phyloP scores from a whole-genome alignment of 1,140 invertebrate genomes.

The Acromyrmex echinatior region DNA sequence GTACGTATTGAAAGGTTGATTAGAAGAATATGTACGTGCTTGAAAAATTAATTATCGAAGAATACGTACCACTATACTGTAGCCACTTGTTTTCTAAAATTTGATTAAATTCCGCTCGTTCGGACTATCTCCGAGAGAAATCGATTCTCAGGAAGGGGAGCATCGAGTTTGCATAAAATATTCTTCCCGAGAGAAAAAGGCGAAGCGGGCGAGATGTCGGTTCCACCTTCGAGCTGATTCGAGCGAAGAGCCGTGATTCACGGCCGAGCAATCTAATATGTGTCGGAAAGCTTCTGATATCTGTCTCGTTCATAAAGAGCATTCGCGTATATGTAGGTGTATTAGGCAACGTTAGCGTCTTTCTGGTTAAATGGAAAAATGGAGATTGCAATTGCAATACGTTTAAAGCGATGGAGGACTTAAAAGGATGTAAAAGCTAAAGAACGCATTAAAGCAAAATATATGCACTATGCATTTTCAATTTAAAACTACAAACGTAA shows the following conservation, averaged over 20 bases:
- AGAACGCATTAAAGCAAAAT: neutral
- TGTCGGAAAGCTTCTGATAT: conserved; percentile 59
- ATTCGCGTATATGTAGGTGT: conserved; percentile 7
- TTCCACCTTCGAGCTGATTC: conserved; percentile 65
- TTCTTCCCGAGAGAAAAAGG: conserved; percentile 70
- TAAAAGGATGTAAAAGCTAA: conserved; percentile 16
- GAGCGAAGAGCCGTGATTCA: conserved; percentile 67
- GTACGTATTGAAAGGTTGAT: conserved; percentile 7
- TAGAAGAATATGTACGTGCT: neutral
- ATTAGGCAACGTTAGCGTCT: conserved; percentile 46
- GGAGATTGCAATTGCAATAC: conserved; percentile 43
- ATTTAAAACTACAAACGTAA: neutral
- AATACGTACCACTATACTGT: neutral
- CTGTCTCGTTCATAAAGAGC: conserved; percentile 31
- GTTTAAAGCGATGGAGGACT: conserved; percentile 4
- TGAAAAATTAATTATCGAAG: conserved; percentile 58
- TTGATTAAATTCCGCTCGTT: conserved; percentile 73
- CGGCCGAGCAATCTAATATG: conserved; percentile 64
- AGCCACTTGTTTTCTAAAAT: conserved; percentile 72
- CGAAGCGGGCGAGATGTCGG: conserved; percentile 61
- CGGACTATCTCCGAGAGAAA: conserved; percentile 44
- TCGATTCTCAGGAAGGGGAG: conserved; percentile 65
- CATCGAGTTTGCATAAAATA: conserved; percentile 77
- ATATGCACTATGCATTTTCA: neutral
- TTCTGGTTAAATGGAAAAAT: conserved; percentile 31